Evolutionary conservation across 2,888 invertebrate species (phyloP), one percentile per base, ranked within the genome.

Genomic region (Monopis laevigella): DNA sequence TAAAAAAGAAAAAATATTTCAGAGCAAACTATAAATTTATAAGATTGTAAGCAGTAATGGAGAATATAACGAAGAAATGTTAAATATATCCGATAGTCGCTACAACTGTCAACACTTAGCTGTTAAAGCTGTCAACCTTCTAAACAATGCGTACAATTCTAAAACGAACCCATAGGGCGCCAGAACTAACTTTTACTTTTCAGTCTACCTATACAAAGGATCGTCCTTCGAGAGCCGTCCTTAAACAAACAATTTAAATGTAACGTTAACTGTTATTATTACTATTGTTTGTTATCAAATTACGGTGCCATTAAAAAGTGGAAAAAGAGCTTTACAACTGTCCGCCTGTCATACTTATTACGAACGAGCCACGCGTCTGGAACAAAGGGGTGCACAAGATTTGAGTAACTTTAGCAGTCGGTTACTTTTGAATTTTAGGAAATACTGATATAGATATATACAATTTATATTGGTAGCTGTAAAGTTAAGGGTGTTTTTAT

Each of bases 221-320:
- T 16, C 17, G 17, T 32, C 3, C 14, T n/a, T 21, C 36, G 21
- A 36, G 36, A 12, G 21, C 8, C 5, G 36, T 19, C 36, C 36
- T 32, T 13, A 30, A 34, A 40, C 35, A 32, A 24, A 44, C 24
- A 19, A 14, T 28, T 12, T 29, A 18, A 40, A 42, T 30, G 24
- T 39, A 39, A 44, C 35, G 40, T 39, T 18, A 42, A 40, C 38
- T 45, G 43, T 56, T 19, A n/a, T n/a, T n/a, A n/a, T n/a, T n/a
- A n/a, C n/a, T 27, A 40, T 56, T 52, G 59, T 61, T 58, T 61
- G 60, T 65, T 55, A 52, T 55, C 51, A 62, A 65, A 67, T 67
- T 60, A 60, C 59, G 21, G 47, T 43, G 55, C 56, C 58, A 63
- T 70, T 65, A 63, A 47, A 63, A 47, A 45, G 43, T 42, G 39